Evolutionary conservation across 2,797 vertebrate species (phyloP).

Genomic region (Pseudochirops cupreus): DNA sequence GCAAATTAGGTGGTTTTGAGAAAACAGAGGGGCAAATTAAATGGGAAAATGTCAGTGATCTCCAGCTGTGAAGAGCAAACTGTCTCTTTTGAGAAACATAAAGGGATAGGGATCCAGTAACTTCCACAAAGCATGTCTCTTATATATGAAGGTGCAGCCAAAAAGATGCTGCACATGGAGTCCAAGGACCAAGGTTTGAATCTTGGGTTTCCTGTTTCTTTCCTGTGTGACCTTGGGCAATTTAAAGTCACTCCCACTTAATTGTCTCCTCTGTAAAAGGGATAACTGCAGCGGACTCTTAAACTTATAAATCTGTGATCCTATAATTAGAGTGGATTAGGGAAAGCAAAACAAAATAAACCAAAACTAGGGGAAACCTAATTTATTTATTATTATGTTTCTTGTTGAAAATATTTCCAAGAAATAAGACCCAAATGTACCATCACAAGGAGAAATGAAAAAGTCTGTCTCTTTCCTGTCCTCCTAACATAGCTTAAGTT

Average conservation of each 20-base stretch:
- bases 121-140: neutral
- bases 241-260: neutral
- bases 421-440: neutral
- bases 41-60: conserved; percentile 26
- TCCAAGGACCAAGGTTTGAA: too few relatives aligned
- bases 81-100: conserved; percentile 25
- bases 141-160: neutral
- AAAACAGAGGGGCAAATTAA: conserved; percentile 42
- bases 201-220: neutral
- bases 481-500: neutral
- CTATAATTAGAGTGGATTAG: neutral
- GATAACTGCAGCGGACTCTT: neutral
- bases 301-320: neutral
- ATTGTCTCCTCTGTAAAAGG: neutral
- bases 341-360: neutral
- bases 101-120: neutral
- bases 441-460: neutral
- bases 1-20: conserved; percentile 46
- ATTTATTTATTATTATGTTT: neutral
- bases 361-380: neutral
- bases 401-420: neutral
- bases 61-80: conserved; percentile 5
- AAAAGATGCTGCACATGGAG: neutral
- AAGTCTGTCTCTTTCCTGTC: neutral
- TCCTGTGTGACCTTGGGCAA: neutral